Conservation (phyloP, 2,113 vertebrate species). For the Suricata suricatta region DNA sequence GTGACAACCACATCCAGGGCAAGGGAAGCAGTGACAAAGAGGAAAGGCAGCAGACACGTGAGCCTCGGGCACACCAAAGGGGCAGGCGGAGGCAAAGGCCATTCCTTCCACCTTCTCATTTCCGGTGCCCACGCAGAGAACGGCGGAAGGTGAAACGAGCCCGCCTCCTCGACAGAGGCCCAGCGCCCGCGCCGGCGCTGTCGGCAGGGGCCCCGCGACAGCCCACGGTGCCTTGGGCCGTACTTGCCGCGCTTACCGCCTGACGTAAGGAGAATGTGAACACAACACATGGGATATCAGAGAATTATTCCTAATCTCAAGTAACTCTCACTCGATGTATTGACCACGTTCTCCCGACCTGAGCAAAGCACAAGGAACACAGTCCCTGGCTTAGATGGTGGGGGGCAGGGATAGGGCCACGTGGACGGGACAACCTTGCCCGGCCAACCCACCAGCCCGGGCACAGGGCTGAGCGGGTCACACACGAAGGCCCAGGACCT, state of each 20-base stretch:
- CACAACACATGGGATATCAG: not conserved
- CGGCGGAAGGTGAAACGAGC: not conserved
- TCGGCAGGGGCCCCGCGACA: rapidly evolving
- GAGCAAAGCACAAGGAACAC: too few species aligned
- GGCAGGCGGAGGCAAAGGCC: conserved; percentile 80
- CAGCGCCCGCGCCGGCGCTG: rapidly evolving
- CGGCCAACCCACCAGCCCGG: not conserved
- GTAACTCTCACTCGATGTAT: rapidly evolving
- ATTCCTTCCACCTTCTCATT: conserved; percentile 58
- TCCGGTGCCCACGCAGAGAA: not conserved
- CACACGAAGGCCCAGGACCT: too few species aligned
- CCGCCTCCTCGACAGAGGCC: rapidly evolving
- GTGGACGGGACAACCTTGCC: too few species aligned
- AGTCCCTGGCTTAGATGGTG: rapidly evolving
- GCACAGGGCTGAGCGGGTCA: not conserved
- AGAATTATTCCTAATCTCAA: not conserved
- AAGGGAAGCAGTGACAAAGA: conserved; percentile 87
- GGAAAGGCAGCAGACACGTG: conserved; percentile 87
- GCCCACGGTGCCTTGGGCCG: not conserved
- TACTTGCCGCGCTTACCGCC: not conserved
- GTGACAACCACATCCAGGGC: conserved; percentile 88
- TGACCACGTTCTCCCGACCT: too few species aligned
- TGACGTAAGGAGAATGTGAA: rapidly evolving
- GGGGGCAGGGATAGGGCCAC: rapidly evolving
- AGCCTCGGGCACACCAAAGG: conserved; percentile 83